Conservation (phyloP, 2,797 vertebrate species). For the Siniperca obscura region DNA sequence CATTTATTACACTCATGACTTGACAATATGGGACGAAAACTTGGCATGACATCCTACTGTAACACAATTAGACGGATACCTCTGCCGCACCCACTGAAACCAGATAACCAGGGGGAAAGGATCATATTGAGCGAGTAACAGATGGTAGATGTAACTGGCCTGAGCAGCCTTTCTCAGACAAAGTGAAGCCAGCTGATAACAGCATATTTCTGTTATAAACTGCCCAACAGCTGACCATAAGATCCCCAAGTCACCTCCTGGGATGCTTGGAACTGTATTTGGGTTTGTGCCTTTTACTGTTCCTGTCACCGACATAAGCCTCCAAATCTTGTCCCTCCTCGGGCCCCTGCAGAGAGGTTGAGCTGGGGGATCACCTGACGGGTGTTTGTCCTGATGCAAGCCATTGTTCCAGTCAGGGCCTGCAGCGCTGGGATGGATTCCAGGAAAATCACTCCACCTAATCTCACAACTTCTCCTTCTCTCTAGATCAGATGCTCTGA, state of each 20-base stretch:
- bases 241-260: constrained; percentile 5
- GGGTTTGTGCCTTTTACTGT: constrained; percentile 42
- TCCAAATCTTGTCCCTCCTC: constrained; percentile 46
- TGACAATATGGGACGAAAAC: constrained; percentile 5
- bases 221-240: constrained; percentile 12
- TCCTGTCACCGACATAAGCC: constrained; percentile 44
- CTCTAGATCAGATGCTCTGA: background rate
- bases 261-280: constrained; percentile 17
- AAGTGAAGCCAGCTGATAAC: constrained; percentile 25
- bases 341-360: constrained; percentile 45
- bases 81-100: constrained; percentile 63
- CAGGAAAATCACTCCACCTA: constrained; percentile 35
- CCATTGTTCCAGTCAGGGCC: constrained; percentile 36
- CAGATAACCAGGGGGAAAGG: constrained; percentile 52
- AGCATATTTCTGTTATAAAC: constrained; percentile 17
- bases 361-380: constrained; percentile 46
- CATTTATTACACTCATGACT: background rate
- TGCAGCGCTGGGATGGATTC: constrained; percentile 37
- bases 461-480: background rate
- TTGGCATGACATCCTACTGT: constrained; percentile 6
- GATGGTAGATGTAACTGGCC: constrained; percentile 56
- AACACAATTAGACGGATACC: constrained; percentile 30
- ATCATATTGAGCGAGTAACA: constrained; percentile 54
- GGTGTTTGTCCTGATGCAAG: constrained; percentile 43
- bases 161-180: constrained; percentile 16